phyloP scores from a whole-genome alignment of 2,113 vertebrate species.

The Hypomesus transpacificus region DNA sequence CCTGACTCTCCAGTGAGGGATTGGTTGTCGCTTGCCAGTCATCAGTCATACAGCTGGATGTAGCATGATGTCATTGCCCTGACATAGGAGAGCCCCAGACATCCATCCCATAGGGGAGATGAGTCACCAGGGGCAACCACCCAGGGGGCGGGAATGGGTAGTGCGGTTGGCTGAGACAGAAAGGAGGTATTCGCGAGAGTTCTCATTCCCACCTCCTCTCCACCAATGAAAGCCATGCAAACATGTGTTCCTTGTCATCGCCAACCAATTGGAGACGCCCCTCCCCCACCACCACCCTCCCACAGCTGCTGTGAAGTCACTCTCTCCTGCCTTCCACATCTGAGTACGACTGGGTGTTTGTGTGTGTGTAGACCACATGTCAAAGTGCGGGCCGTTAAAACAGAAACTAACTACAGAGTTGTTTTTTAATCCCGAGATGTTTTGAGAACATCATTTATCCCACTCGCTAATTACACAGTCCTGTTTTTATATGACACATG shows the following conservation, averaged over 20 bases:
- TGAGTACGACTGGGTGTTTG: constrained; percentile 26
- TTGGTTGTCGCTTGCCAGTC: constrained; percentile 45
- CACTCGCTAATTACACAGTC: constrained; percentile 58
- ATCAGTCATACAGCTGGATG: constrained; percentile 56
- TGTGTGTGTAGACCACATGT: constrained; percentile 4
- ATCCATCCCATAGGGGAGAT: constrained; percentile 39
- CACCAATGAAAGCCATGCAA: constrained; percentile 51
- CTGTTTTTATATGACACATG: constrained; percentile 59
- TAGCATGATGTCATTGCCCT: constrained; percentile 64
- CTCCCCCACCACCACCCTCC: background rate
- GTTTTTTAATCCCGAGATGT: constrained; percentile 53
- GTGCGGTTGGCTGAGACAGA: constrained; percentile 49
- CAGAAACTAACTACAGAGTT: constrained; percentile 11
- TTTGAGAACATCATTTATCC: constrained; percentile 61
- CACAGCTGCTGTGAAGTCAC: constrained; percentile 42
- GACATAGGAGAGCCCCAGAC: constrained; percentile 59
- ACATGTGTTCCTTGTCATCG: constrained; percentile 33
- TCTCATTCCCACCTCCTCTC: constrained; percentile 29
- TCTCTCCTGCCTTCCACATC: constrained; percentile 33
- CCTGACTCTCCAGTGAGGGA: constrained; percentile 19
- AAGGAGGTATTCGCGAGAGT: constrained; percentile 15
- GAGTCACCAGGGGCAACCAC: constrained; percentile 57
- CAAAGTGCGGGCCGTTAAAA: constrained; percentile 17
- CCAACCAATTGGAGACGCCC: constrained; percentile 37
- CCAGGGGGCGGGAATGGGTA: constrained; percentile 10